These are phyloP conservation scores for Mixornis gularis DNA, from an alignment of 2,113 vertebrate genomes.

Conservation along the genomic window DNA sequence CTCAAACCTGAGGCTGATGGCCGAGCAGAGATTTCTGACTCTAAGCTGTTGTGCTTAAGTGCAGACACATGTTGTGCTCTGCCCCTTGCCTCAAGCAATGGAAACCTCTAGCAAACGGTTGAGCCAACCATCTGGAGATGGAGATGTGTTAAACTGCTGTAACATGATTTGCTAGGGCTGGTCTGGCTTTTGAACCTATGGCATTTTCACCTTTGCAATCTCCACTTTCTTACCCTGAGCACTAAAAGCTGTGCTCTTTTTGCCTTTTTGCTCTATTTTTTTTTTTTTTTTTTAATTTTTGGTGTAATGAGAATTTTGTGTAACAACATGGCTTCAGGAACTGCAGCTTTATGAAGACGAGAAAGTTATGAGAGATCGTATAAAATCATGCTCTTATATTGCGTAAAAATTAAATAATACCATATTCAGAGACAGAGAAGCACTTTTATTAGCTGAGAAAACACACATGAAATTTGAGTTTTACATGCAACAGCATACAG, in stretches of 20 bases:
- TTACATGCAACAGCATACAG: background rate
- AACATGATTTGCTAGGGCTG: background rate
- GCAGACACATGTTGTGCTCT: background rate
- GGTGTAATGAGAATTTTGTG: background rate
- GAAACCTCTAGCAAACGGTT: background rate
- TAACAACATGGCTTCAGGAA: background rate
- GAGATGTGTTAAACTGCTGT: background rate
- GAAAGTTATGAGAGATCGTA: background rate
- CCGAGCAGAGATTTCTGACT: background rate
- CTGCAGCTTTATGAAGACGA: background rate
- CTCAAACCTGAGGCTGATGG: background rate
- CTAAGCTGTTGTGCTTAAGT: background rate
- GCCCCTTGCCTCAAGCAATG: background rate
- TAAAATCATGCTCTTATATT: background rate
- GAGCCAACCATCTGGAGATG: background rate
- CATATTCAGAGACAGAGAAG: background rate
- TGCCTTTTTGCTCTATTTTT: rapidly evolving
- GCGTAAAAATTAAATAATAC: conserved; percentile 1
- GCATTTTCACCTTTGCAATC: background rate
- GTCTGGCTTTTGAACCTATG: background rate
- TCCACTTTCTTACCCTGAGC: background rate
- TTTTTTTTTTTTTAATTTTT: background rate
- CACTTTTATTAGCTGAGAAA: background rate
- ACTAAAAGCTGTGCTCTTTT: background rate
- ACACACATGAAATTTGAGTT: background rate